These are phyloP conservation scores for Peromyscus attwateri DNA, from an alignment of 2,797 vertebrate genomes.

Conservation along the genomic window DNA sequence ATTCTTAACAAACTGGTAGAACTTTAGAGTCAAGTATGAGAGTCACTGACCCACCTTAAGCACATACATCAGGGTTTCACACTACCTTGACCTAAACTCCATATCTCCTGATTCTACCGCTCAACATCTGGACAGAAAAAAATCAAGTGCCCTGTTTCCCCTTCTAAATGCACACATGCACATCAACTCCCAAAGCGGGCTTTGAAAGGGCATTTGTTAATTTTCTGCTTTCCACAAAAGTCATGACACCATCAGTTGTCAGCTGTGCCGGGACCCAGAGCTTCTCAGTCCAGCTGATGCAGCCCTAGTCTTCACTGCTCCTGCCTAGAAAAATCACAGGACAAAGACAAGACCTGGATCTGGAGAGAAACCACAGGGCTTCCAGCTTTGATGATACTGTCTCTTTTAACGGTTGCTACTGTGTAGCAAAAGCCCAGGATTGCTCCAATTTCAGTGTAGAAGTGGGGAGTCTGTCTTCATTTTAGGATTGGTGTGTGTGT, in stretches of 20 bases:
- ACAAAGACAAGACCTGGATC: rapidly evolving
- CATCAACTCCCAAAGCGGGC: rapidly evolving
- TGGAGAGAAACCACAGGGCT: neutral
- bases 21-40: neutral
- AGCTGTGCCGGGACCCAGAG: neutral
- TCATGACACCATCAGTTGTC: rapidly evolving
- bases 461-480: neutral
- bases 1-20: neutral
- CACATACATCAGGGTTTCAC: neutral
- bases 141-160: neutral
- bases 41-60: neutral
- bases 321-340: neutral
- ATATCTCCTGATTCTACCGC: no score
- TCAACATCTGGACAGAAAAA: neutral
- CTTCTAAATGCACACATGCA: neutral
- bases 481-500: neutral
- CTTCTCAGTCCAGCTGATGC: neutral
- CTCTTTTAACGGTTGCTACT: neutral
- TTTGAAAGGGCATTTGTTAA: neutral
- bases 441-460: neutral
- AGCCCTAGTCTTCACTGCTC: no score
- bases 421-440: neutral
- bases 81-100: neutral
- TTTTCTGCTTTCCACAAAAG: neutral
- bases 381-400: no score